Evolutionary conservation across 64 coral and sea anemone species (phyloP), one percentile per base, ranked within the genome.

Genomic region (Actinia equina): DNA sequence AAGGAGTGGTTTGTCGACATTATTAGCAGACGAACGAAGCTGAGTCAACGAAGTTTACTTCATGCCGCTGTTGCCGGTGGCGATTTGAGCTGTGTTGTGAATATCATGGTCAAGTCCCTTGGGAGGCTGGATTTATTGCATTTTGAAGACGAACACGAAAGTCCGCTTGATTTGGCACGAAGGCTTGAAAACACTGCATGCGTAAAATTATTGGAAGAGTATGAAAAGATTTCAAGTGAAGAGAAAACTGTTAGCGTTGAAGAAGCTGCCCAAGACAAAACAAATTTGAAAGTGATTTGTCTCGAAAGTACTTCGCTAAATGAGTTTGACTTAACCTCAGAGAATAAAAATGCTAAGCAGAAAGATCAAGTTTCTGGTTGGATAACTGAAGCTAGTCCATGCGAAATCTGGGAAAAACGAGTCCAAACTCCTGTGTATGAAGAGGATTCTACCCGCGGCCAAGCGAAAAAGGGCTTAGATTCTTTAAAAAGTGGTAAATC

Each of bases 11-110:
- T 60, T 46, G 41, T 45, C 44, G 80, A 83, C 18, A 92, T 82
- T 10, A 77, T n/a, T n/a, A n/a, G 44, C 10, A 92, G 59, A 49
- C 83, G 64, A 23, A 87, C 85, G 46, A 64, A 70, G 44, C 22
- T 87, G 44, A 87, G 58, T 65, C 74, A 56, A 13, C 62, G 90
- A 41, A 92, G 86, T 83, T 17, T 92, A 43, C 85, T 92, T 82
- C 90, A 92, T 46, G 85, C 85, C 23, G 90, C 90, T 8, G 90
- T 92, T 74, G 69, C 44, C 20, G 85, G 90, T 17, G 85, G 85
- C 4, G 67, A 83, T 54, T 82, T 46, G 25, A 92, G 54, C 15
- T 92, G 90, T 67, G 80, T 92, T 1, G 85, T 74, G n/a, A 87
- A 92, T 83, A 52, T 91, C 46, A 63, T 91, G 16, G 67, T 87